phyloP scores from a whole-genome alignment of 2,797 vertebrate species.

The Parauchenoglanis punctatus region DNA sequence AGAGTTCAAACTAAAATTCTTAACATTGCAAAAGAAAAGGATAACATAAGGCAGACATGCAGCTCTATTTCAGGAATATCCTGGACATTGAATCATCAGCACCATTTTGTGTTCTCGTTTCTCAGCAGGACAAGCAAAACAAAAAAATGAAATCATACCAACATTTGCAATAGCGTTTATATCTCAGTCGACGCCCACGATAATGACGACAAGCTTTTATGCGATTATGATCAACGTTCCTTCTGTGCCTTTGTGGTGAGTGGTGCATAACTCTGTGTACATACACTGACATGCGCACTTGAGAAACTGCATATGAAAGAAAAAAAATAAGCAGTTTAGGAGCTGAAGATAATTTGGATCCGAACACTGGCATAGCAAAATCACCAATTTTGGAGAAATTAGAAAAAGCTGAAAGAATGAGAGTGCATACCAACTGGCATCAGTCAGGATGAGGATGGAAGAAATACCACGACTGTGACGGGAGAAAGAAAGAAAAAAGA shows the following conservation, averaged over 20 bases:
- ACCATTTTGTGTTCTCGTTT: background rate
- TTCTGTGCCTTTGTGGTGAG: background rate
- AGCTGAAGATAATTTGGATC: background rate
- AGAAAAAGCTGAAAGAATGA: background rate
- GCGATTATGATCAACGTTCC: background rate
- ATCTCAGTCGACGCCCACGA: background rate
- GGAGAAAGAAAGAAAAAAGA: background rate
- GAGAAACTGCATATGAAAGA: background rate
- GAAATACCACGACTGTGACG: background rate
- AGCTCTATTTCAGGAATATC: background rate
- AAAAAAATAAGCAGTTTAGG: background rate
- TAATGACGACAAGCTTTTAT: background rate
- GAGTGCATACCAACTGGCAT: background rate
- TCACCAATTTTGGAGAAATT: background rate
- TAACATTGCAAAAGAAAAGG: background rate
- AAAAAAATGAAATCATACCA: too few species aligned
- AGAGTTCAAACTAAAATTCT: background rate
- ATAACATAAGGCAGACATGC: background rate
- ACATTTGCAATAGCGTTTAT: background rate
- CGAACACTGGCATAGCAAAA: background rate
- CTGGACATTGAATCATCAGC: background rate
- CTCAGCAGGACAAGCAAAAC: background rate
- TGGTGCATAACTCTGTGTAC: background rate
- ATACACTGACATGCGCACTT: background rate
- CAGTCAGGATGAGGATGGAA: background rate